Conservation (phyloP, 2,888 invertebrate genomes). For the Microplitis deprimator region DNA sequence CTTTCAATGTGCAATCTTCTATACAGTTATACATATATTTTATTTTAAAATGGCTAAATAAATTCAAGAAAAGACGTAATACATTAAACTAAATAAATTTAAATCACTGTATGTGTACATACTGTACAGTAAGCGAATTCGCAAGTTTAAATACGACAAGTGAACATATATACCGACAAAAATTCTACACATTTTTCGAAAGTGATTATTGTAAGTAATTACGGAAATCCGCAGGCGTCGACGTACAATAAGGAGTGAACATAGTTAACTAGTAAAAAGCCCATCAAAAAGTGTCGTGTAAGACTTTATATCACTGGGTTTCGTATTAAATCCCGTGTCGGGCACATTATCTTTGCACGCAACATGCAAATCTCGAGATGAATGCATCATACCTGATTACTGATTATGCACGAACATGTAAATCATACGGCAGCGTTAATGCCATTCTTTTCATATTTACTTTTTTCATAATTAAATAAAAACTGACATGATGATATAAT, state of each 20-base stretch:
- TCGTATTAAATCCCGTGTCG: constrained; percentile 33
- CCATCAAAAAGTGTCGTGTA: constrained; percentile 32
- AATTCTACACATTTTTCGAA: constrained; percentile 21
- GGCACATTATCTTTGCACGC: constrained; percentile 53
- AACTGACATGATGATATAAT: constrained; percentile 19
- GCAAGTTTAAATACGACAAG: constrained; percentile 7
- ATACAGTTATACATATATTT: background rate
- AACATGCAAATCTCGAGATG: constrained; percentile 62
- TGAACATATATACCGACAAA: constrained; percentile 27
- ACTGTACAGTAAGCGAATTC: too few relatives aligned
- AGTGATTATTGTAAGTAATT: constrained; percentile 20
- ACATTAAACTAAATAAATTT: background rate
- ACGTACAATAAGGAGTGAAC: background rate
- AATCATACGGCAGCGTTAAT: constrained; percentile 56
- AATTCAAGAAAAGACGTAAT: constrained; percentile 6
- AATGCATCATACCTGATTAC: constrained; percentile 52
- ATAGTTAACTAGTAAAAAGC: constrained; percentile 13
- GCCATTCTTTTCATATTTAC: constrained; percentile 41
- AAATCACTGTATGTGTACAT: background rate
- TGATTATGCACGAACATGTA: constrained; percentile 47
- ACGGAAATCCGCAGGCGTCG: constrained; percentile 11
- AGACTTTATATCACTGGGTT: constrained; percentile 46
- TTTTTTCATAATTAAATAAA: constrained; percentile 52
- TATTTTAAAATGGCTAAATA: constrained; percentile 1
- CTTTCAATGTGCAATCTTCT: background rate